Base-by-base conservation (phyloP, 2,888 invertebrate species). In the Drosophila prostipennis region DNA sequence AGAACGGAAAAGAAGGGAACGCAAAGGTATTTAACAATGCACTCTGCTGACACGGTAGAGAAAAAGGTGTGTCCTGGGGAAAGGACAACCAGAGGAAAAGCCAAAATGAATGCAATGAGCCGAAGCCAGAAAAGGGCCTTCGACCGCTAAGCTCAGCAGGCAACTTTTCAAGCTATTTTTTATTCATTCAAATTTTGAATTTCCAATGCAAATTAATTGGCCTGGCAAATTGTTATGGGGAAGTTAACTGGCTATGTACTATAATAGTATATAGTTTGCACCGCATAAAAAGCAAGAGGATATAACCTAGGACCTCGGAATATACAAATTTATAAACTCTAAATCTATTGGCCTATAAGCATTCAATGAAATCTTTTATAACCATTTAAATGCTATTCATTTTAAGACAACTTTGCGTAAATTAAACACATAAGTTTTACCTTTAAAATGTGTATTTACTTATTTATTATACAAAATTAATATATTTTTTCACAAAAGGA, bases 231-330 rank as follows among this genome's bases (percentile, higher is more conserved):
- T 63, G 40, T 49, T 37, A 7, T 78, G 95, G 95, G 0, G 93
- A 29, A 95, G 95, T 7, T 94, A 95, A 26, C 26, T 26, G 3
- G 3, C 23, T 26, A 1, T 26, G 6, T 7, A 29, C 7, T 29
- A 29, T 6, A 29, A 7, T 7, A 7, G 26, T 26, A 2, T 95
- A 19, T 40, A 14, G 8, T 29, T 53, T 42, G 11, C 29, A 11
- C 29, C n/a, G 11, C 36, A 45, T 36, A 26, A 26, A 36, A 23
- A 36, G 34, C 19, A 11, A 32, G 32, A 6, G 6, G 2, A 0
- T 2, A 5, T 46, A 46, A 11, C 23, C 8, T 11, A 5, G 16
- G 0, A 13, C 16, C 5, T 11, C 16, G 3, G 4, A 7, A 13
- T 1, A 4, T 16, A 34, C 13, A 14, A 4, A 13, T 46, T 1